Evolutionary conservation across 2,888 invertebrate genomes (phyloP), one percentile per base, ranked within the genome.

Genomic region (Desoria tigrina): DNA sequence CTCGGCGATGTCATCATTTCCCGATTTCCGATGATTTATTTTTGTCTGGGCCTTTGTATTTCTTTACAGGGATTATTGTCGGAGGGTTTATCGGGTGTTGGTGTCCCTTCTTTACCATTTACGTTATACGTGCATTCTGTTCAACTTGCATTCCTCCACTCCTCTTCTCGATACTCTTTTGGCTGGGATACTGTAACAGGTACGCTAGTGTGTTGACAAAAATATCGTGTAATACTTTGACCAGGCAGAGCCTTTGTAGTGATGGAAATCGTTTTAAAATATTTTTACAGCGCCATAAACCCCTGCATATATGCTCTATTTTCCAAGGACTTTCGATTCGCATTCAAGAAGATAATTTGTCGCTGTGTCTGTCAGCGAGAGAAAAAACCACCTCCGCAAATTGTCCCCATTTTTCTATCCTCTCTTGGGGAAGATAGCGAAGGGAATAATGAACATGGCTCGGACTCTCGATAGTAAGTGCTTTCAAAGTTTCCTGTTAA

Each of bases 61-160:
- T 32, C 32, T 32, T 32, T 32, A 32, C 61, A 74, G 75, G 75
- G 18, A 95, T 98, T 73, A 97, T 98, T 72, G 96, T 98, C 2
- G 97, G 97, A 1, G 92, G 94, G 53, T 98, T 98, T 82, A 94
- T 96, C 63, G 86, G 91, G 78, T 98, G 97, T 81, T 98, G 97
- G 97, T 84, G 94, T 63, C 96, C 96, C 0, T 97, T 97, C 84
- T 95, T 97, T 83, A 93, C 94, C 53, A 91, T 94, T 83, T 96
- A 96, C 81, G 85, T 95, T 55, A 86, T 94, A 62, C 85, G 92
- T 14, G 94, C 94, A 0, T 95, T 92, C 80, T 93, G 92, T 79
- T 87, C 86, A 50, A 85, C 88, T 68, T 94, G 94, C 80, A 92
- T 94, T 42, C 88, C 90, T 71, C 88, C 88, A 0, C 83, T 92